Base-by-base conservation (phyloP, 2,888 invertebrate genomes). In the Cenopis cana region DNA sequence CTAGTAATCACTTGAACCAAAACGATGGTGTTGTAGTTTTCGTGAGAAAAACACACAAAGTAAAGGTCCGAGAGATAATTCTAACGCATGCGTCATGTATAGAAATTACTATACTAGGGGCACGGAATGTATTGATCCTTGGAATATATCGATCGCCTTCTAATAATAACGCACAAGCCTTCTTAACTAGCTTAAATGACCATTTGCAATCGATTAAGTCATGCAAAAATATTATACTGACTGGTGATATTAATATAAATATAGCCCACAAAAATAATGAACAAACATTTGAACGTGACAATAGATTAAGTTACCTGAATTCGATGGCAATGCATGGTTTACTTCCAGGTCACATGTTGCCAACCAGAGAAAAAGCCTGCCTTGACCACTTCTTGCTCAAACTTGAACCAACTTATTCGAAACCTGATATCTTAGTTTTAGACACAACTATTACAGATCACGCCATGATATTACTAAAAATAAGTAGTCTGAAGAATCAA, bases 191-290 rank as follows among this genome's bases (percentile, higher is more conserved):
- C 17, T 17, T 50, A 8, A 50, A 6, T 8, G 1, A 1, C 17
- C 50, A 50, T 9, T 50, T 3, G 17, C n/a, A n/a, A 50, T 20
- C 10, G 5, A 55, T 18, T 14, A 18, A 55, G 29, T 14, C 4
- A 14, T 11, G 29, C 8, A 50, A 54, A 54, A 54, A 29, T 29
- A 14, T 55, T 29, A 55, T 55, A 18, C 14, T 55, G 14, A 55
- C 54, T 2, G 54, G 54, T 14, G 54, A 55, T 29, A 12, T 55
- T 29, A 55, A 55, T 14, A 55, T 55, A 14, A 55, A 55, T n/a
- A 29, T 55, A 2, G 29, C 29, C 4, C 12, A 12, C 29, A 54
- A 54, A 24, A 0, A 24, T 24, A 54, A 12, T 0, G 54, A 54
- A 54, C 54, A 54, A 10, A 29, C 54, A 2, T 24, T 14, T 6